Conservation (phyloP, 2,113 vertebrate genomes). For the Glareola pratincola region DNA sequence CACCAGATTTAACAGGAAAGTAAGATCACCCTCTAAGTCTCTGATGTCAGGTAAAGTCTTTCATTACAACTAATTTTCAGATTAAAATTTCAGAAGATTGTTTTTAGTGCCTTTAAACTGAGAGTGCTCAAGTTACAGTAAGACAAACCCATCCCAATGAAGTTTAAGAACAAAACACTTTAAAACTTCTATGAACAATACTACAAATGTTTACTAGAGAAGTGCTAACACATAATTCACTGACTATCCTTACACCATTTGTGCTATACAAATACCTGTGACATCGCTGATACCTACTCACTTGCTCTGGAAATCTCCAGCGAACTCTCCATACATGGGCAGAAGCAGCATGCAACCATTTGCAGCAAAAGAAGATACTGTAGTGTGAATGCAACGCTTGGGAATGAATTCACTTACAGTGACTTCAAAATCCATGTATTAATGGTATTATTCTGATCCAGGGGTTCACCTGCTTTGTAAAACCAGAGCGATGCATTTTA, state of each 20-base stretch:
- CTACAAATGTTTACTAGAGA: background rate
- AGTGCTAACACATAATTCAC: background rate
- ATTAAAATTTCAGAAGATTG: background rate
- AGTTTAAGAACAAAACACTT: background rate
- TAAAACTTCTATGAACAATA: background rate
- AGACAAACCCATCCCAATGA: background rate
- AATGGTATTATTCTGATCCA: background rate
- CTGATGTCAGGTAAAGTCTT: background rate
- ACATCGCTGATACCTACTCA: background rate
- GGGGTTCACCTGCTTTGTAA: background rate
- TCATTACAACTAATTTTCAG: background rate
- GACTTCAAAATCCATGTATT: background rate
- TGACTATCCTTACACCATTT: background rate
- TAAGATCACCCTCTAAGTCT: background rate
- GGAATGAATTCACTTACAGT: background rate
- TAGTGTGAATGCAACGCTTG: background rate
- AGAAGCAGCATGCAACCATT: background rate
- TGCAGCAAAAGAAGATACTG: background rate
- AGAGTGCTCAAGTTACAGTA: background rate
- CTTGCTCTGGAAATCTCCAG: background rate
- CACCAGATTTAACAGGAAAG: background rate
- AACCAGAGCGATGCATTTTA: background rate
- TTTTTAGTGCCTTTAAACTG: background rate
- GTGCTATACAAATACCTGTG: background rate
- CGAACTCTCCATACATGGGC: background rate